Conservation (phyloP, 2,888 invertebrate species). For the Ectemnius continuus region DNA sequence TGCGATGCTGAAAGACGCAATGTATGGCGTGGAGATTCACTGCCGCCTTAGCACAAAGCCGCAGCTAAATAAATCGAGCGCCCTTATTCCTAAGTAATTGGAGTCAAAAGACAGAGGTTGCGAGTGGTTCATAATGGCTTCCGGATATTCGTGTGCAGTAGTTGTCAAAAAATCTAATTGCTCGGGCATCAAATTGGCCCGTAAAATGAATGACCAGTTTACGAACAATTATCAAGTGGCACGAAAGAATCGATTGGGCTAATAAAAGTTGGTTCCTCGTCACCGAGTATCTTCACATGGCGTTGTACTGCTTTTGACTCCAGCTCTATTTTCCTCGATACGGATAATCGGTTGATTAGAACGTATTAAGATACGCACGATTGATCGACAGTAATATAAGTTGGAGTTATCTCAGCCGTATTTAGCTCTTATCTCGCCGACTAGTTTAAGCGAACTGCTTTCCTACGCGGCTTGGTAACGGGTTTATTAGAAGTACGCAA, state of each 20-base stretch:
- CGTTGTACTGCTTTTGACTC: constrained; percentile 10
- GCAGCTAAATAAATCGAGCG: background rate
- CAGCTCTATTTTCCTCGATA: background rate
- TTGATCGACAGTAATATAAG: constrained; percentile 15
- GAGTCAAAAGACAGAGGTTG: background rate
- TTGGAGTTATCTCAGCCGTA: constrained; percentile 22
- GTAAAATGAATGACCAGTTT: background rate
- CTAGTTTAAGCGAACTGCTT: constrained; percentile 25
- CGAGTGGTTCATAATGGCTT: background rate
- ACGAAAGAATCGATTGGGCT: background rate
- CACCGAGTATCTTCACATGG: background rate
- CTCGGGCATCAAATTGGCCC: background rate
- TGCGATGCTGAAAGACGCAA: constrained; percentile 14
- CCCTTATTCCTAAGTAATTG: background rate
- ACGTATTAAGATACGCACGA: background rate
- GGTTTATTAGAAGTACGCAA: constrained; percentile 52
- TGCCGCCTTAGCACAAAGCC: background rate
- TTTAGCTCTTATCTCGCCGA: constrained; percentile 14
- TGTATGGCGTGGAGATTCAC: constrained; percentile 4
- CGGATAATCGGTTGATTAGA: constrained; percentile 12
- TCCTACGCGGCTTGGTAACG: constrained; percentile 26
- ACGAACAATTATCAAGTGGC: background rate
- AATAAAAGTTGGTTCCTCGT: background rate
- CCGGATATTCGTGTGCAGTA: background rate
- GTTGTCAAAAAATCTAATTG: background rate